phyloP scores from a whole-genome alignment of 2,797 vertebrate genomes.

The Pristis pectinata region DNA sequence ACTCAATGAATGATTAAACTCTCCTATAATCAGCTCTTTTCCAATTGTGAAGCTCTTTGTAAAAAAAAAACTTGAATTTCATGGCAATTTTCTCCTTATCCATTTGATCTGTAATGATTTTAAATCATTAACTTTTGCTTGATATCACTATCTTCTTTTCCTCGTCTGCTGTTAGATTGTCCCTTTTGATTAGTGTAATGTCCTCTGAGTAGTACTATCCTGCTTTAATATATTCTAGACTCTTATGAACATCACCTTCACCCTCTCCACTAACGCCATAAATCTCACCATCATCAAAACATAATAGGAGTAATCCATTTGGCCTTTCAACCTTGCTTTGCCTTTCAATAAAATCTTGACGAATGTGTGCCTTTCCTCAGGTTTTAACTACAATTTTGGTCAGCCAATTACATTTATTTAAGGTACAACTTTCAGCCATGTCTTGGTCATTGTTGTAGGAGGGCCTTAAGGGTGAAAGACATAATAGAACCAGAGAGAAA shows the following conservation, averaged over 20 bases:
- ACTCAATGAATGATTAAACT: neutral
- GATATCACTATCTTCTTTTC: neutral
- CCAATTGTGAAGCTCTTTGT: neutral
- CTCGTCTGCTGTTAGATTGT: neutral
- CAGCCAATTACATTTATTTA: neutral
- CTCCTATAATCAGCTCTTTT: neutral
- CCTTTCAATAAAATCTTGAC: too few relatives aligned
- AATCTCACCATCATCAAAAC: too few relatives aligned
- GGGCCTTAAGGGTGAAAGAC: neutral
- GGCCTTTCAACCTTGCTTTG: too few relatives aligned
- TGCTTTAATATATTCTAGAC: neutral
- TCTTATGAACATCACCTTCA: neutral
- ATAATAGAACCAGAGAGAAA: neutral
- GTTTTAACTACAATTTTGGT: neutral
- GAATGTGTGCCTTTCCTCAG: neutral
- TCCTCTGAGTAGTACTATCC: neutral
- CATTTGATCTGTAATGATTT: neutral
- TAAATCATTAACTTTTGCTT: constrained; percentile 10
- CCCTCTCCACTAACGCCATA: too few relatives aligned
- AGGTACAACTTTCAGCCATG: neutral
- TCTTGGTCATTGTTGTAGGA: neutral
- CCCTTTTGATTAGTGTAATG: neutral
- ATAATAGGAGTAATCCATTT: too few relatives aligned
- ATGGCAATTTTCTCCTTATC: neutral
- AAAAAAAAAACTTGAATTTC: neutral